Percentiles rank a stretch among this genome's conserved stretches.
These are phyloP conservation scores for Drosophila bocqueti DNA, from an alignment of 1,140 invertebrate genomes.

Conservation along the genomic window DNA sequence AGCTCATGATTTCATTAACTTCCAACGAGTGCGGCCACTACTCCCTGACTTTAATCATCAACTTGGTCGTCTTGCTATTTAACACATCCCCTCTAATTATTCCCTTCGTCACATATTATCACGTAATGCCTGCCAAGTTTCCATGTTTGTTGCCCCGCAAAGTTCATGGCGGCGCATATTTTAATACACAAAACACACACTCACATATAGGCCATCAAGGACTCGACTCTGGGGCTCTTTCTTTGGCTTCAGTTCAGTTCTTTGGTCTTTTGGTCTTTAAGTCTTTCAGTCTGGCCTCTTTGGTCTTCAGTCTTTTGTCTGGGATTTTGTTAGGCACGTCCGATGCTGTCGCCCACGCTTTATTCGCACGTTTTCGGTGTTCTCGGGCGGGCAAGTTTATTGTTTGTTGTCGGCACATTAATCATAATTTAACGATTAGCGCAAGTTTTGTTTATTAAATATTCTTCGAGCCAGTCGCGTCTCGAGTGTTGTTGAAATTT, in stretches of 20 bases:
- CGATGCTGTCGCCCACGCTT: constrained; percentile 32
- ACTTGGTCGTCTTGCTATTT: constrained; percentile 11
- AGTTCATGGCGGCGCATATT: constrained; percentile 49
- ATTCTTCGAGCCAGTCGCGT: constrained; percentile 43
- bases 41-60: constrained; percentile 27
- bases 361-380: constrained; percentile 58
- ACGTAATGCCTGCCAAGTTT: constrained; percentile 47
- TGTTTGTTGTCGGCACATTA: constrained; percentile 72
- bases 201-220: constrained; percentile 21
- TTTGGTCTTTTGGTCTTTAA: constrained; percentile 18
- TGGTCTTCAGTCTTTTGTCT: constrained; percentile 32
- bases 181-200: constrained; percentile 25
- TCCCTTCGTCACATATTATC: constrained; percentile 50
- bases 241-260: constrained; percentile 17
- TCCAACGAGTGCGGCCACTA: not conserved
- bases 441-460: constrained; percentile 79
- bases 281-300: constrained; percentile 7
- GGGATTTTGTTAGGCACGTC: constrained; percentile 47
- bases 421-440: constrained; percentile 79
- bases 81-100: constrained; percentile 44
- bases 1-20: constrained; percentile 3
- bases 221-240: constrained; percentile 5
- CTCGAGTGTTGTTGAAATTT: constrained; percentile 51
- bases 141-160: constrained; percentile 25
- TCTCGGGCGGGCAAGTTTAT: constrained; percentile 39